Conservation (phyloP, 2,797 vertebrate genomes). For the Coilia nasus region DNA sequence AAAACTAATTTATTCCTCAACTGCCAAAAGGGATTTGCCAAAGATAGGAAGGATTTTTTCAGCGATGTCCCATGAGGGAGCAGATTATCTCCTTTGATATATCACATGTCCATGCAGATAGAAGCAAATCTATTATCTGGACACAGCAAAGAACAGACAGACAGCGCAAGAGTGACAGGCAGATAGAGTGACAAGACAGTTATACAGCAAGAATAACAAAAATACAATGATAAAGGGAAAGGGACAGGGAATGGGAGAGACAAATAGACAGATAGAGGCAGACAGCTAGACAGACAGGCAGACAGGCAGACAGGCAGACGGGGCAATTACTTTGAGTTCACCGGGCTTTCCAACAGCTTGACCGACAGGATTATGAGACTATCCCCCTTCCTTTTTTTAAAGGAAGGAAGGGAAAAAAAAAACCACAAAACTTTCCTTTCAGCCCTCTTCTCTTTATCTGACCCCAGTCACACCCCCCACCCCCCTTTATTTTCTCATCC, state of each 20-base stretch:
- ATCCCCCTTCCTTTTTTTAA: background rate
- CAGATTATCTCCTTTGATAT: background rate
- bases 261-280: background rate
- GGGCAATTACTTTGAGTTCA: background rate
- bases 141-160: background rate
- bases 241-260: background rate
- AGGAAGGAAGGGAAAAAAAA: no score
- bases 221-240: background rate
- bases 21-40: slow-evolving; percentile 5
- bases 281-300: background rate
- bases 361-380: background rate
- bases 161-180: no score
- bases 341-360: slow-evolving; percentile 5
- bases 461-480: background rate
- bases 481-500: slow-evolving; percentile 2
- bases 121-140: background rate
- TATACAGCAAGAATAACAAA: background rate
- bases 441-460: background rate
- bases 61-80: background rate
- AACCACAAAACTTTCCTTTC: background rate
- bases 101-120: slow-evolving; percentile 3
- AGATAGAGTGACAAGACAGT: background rate
- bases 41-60: background rate
- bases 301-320: background rate
- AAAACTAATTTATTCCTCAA: background rate